Percentiles rank a stretch among this genome's conserved stretches.
These are phyloP conservation scores for Acleris sparsana DNA, from an alignment of 2,888 invertebrate genomes.

Conservation along the genomic window DNA sequence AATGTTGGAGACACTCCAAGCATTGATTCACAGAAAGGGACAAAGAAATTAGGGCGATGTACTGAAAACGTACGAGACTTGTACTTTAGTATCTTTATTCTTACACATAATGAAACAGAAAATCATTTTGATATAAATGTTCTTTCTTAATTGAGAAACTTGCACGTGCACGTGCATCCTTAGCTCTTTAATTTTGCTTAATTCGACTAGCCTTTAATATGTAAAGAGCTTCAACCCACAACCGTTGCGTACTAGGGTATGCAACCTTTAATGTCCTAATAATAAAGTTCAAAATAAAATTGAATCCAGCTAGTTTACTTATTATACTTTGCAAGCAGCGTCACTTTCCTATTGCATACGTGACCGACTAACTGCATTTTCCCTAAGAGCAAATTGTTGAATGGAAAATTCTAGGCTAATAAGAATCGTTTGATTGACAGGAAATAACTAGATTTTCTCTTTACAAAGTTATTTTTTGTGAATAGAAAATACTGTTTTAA, in stretches of 20 bases:
- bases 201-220: no score
- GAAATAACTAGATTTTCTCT: no score
- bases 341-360: conserved; percentile 6
- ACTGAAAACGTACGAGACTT: conserved; percentile 6
- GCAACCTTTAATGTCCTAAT: background rate
- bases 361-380: conserved; percentile 1
- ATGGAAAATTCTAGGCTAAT: conserved; percentile 3
- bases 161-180: no score
- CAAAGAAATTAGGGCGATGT: conserved; percentile 27
- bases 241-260: no score
- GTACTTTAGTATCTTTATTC: conserved; percentile 7
- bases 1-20: conserved; percentile 30
- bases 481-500: no score
- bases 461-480: no score
- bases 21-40: conserved; percentile 24
- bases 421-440: no score
- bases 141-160: no score
- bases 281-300: background rate
- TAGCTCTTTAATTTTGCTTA: no score
- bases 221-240: no score
- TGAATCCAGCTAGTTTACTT: background rate
- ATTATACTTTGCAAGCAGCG: background rate
- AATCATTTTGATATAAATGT: background rate
- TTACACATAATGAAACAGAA: background rate
- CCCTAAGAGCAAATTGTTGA: background rate